Percentiles rank a stretch among this genome's conserved stretches.
These are phyloP conservation scores for Mantis religiosa DNA, from an alignment of 2,888 invertebrate species.

Conservation along the genomic window DNA sequence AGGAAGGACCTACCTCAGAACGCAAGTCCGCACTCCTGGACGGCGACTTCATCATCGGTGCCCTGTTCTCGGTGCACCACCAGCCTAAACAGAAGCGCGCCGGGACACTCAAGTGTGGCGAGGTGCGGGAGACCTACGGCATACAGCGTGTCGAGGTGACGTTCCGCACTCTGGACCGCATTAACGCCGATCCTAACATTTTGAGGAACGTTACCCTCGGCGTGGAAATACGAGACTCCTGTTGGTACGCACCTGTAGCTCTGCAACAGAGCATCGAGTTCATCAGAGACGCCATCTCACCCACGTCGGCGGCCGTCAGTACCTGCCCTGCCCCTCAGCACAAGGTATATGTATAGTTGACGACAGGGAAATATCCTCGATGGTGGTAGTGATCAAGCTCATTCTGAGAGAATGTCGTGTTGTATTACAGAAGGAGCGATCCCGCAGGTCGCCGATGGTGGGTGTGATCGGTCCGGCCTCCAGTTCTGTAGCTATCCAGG, in stretches of 20 bases:
- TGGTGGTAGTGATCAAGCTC: background rate
- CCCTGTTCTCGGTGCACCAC: constrained; percentile 53
- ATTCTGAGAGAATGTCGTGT: too few species aligned
- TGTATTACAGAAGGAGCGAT: background rate
- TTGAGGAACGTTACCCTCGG: constrained; percentile 58
- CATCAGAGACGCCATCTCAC: constrained; percentile 62
- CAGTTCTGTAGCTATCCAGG: constrained; percentile 65
- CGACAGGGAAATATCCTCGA: too few species aligned
- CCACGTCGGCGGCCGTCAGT: background rate
- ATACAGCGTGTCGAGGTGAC: constrained; percentile 67
- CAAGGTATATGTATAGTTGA: too few species aligned
- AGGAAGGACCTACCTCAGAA: constrained; percentile 28
- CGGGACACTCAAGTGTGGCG: constrained; percentile 47
- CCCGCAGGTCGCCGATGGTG: constrained; percentile 50
- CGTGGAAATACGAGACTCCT: constrained; percentile 72
- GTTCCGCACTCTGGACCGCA: constrained; percentile 57
- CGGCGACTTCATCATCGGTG: constrained; percentile 57
- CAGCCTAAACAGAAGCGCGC: constrained; percentile 43
- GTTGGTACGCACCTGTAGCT: constrained; percentile 77
- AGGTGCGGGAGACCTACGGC: constrained; percentile 68
- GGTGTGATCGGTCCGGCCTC: constrained; percentile 73
- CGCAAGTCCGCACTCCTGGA: constrained; percentile 48
- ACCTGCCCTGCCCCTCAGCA: background rate
- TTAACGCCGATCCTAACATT: constrained; percentile 57
- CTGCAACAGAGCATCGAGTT: constrained; percentile 73